Percentiles rank a stretch among this genome's conserved stretches.
These are phyloP conservation scores for Lepidothrix coronata DNA, from an alignment of 2,113 vertebrate species.

Conservation along the genomic window DNA sequence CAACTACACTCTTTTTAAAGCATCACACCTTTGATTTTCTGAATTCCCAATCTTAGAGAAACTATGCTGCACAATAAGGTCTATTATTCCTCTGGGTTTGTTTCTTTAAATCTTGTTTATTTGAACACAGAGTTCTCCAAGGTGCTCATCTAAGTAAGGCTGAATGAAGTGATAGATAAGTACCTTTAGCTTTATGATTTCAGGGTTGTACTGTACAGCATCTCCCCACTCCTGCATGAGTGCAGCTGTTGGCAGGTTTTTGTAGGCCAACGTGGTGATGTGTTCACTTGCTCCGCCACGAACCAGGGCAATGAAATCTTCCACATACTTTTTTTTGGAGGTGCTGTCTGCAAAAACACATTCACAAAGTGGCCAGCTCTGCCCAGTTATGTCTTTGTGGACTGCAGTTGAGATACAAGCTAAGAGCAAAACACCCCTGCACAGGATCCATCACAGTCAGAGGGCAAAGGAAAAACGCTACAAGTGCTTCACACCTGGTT, in stretches of 20 bases:
- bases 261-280: constrained; percentile 76
- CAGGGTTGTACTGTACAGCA: constrained; percentile 85
- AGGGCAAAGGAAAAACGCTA: not conserved
- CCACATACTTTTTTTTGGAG: constrained; percentile 62
- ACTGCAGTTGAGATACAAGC: not conserved
- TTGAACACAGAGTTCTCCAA: not conserved
- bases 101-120: not conserved
- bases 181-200: constrained; percentile 84
- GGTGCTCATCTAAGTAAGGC: not conserved
- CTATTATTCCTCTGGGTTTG: not conserved
- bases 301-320: constrained; percentile 81
- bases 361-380: not conserved
- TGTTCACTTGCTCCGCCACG: constrained; percentile 85
- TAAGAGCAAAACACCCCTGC: not conserved
- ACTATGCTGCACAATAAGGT: accelerated
- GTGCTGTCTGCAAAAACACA: not conserved
- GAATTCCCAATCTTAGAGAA: not conserved
- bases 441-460: accelerated
- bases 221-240: constrained; percentile 91
- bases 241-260: constrained; percentile 76
- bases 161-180: not conserved
- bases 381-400: not conserved
- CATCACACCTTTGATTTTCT: not conserved
- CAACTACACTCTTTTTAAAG: not conserved
- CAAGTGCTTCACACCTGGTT: not conserved